Conservation (phyloP, 2,113 vertebrate species). For the Andinoacara biseriatus region DNA sequence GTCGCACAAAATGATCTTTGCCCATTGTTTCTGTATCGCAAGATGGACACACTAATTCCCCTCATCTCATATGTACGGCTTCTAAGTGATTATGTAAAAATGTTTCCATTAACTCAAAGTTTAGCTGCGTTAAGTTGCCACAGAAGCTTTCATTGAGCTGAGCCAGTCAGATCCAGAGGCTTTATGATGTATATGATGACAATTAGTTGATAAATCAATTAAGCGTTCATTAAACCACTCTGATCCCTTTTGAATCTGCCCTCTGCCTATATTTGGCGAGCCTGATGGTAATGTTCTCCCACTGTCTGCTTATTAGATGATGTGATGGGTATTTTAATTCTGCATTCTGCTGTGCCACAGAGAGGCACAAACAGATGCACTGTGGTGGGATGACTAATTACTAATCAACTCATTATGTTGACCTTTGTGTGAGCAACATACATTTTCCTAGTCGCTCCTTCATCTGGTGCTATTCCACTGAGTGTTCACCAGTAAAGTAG, state of each 20-base stretch:
- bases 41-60: neutral
- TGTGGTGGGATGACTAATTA: slow-evolving; percentile 45
- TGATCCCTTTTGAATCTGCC: slow-evolving; percentile 14
- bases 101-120: slow-evolving; percentile 6
- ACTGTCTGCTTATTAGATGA: slow-evolving; percentile 42
- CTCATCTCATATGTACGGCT: neutral
- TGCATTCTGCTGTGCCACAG: slow-evolving; percentile 5
- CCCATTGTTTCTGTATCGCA: no score
- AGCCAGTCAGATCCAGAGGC: slow-evolving; percentile 17
- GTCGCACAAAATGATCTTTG: neutral
- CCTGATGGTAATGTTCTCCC: slow-evolving; percentile 42
- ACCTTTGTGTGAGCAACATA: slow-evolving; percentile 44
- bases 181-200: slow-evolving; percentile 50
- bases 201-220: slow-evolving; percentile 60
- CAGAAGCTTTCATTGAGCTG: slow-evolving; percentile 44
- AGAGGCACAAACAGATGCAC: slow-evolving; percentile 26
- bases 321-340: slow-evolving; percentile 61
- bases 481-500: neutral
- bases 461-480: neutral
- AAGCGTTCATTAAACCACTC: slow-evolving; percentile 44
- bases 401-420: slow-evolving; percentile 36
- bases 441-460: neutral
- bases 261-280: slow-evolving; percentile 31
- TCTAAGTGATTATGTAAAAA: neutral
- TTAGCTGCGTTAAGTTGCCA: slow-evolving; percentile 42